Evolutionary conservation across 2,888 invertebrate species (phyloP).

Genomic region (Nebria salina): DNA sequence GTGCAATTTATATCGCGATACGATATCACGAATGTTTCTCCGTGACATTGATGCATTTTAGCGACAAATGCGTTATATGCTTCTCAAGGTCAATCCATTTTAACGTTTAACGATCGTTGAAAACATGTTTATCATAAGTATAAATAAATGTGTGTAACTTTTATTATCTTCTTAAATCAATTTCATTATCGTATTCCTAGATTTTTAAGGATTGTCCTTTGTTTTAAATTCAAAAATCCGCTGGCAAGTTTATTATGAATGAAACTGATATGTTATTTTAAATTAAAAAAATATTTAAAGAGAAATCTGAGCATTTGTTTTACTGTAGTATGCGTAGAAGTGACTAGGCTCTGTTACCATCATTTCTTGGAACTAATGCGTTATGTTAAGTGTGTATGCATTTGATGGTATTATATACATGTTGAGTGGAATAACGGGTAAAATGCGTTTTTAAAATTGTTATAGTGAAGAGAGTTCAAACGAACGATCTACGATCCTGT

Average conservation of each 20-base stretch:
- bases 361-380: not conserved
- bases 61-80: slow-evolving; percentile 12
- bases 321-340: not conserved
- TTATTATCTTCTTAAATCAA: not conserved
- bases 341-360: not conserved
- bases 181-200: not conserved
- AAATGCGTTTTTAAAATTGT: not conserved
- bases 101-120: not conserved
- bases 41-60: slow-evolving; percentile 12
- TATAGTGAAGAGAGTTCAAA: not conserved
- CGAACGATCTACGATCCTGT: not conserved
- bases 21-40: slow-evolving; percentile 4
- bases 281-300: not conserved
- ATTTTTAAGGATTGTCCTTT: not conserved
- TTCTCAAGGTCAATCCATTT: slow-evolving; percentile 14
- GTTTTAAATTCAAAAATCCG: no score
- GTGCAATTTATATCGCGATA: not conserved
- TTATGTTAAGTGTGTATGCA: not conserved
- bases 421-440: not conserved
- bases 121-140: slow-evolving; percentile 14
- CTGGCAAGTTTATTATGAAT: no score
- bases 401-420: not conserved
- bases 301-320: not conserved
- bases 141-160: not conserved
- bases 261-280: no score